Percentiles rank a stretch among this genome's conserved stretches.
phyloP scores from a whole-genome alignment of 2,888 invertebrate species.

The Caenorhabditis sp. region DNA sequence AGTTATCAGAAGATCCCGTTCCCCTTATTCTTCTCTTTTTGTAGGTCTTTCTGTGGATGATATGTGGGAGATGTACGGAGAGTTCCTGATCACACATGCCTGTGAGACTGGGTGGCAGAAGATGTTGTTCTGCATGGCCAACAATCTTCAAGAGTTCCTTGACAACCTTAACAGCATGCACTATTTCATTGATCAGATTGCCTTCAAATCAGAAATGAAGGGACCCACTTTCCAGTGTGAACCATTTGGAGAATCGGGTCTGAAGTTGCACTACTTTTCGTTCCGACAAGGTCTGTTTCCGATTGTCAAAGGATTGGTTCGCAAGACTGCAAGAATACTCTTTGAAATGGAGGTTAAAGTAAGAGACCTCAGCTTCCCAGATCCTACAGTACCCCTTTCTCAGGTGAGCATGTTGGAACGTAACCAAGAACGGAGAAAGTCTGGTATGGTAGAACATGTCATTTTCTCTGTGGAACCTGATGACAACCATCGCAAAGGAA shows the following conservation, averaged over 20 bases:
- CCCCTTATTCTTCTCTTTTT: not conserved
- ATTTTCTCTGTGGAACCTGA: constrained; percentile 76
- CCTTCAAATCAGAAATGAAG: constrained; percentile 78
- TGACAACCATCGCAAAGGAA: constrained; percentile 70
- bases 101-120: constrained; percentile 79
- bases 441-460: constrained; percentile 78
- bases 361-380: not conserved
- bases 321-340: constrained; percentile 71
- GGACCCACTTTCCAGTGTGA: constrained; percentile 78
- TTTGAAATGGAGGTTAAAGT: constrained; percentile 78
- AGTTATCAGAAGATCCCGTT: no score
- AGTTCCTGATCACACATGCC: constrained; percentile 75
- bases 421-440: constrained; percentile 76
- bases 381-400: no score
- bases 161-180: constrained; percentile 81
- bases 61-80: constrained; percentile 79
- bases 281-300: constrained; percentile 78
- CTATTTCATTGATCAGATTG: constrained; percentile 81
- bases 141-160: constrained; percentile 78
- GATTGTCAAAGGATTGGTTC: constrained; percentile 77
- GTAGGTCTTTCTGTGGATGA: constrained; percentile 76
- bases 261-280: constrained; percentile 79
- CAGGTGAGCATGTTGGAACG: constrained; percentile 76
- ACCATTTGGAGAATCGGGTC: constrained; percentile 64
- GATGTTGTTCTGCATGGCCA: constrained; percentile 77